Conservation (phyloP, 2,888 invertebrate genomes). For the Spodoptera exigua region DNA sequence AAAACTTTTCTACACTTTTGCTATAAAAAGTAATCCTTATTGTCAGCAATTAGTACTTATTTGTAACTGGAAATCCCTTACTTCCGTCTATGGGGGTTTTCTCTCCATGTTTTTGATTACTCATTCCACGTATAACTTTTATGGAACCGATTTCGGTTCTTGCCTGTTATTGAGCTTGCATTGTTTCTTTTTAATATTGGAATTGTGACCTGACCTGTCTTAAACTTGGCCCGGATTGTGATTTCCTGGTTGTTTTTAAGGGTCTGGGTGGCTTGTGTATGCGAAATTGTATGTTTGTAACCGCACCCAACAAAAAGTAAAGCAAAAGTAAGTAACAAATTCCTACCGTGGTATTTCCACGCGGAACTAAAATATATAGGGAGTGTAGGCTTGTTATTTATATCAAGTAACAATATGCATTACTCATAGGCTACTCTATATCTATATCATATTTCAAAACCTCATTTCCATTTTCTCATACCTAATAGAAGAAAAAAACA, state of each 20-base stretch:
- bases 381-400: slow-evolving; percentile 1
- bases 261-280: no score
- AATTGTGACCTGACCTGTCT: no score
- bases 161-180: slow-evolving; percentile 1
- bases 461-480: no score
- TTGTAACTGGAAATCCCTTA: slow-evolving; percentile 51
- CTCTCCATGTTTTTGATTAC: slow-evolving; percentile 17
- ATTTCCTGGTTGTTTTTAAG: no score
- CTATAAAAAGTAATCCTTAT: slow-evolving; percentile 16
- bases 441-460: no score
- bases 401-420: slow-evolving; percentile 1
- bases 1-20: background rate
- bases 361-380: slow-evolving; percentile 34
- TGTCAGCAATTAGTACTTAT: slow-evolving; percentile 14
- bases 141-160: slow-evolving; percentile 21
- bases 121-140: background rate
- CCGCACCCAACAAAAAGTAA: slow-evolving; percentile 24
- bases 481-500: no score
- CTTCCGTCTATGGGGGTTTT: slow-evolving; percentile 58
- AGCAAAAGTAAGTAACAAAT: slow-evolving; percentile 29
- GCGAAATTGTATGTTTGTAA: no score
- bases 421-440: no score
- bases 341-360: slow-evolving; percentile 33
- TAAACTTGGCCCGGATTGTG: no score
- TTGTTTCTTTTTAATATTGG: background rate